These are phyloP conservation scores for Distichodus sexfasciatus DNA, from an alignment of 2,797 vertebrate genomes.

Conservation along the genomic window DNA sequence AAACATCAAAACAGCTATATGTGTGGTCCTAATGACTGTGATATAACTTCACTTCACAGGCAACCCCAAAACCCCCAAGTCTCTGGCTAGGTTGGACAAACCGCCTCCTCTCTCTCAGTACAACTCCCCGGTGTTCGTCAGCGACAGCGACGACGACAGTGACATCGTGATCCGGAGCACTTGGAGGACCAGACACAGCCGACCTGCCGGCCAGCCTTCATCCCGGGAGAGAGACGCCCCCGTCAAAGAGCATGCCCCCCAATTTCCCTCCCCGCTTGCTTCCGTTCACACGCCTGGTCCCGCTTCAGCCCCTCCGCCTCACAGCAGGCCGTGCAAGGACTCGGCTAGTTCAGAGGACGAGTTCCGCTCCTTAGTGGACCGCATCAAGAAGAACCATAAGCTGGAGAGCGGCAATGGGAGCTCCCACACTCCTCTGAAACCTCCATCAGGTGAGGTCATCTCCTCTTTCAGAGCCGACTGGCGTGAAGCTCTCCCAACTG, in stretches of 20 bases:
- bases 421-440: slow-evolving; percentile 47
- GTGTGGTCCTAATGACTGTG: background rate
- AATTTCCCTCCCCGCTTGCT: slow-evolving; percentile 18
- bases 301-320: slow-evolving; percentile 41
- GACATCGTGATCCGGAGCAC: slow-evolving; percentile 69
- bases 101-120: slow-evolving; percentile 53
- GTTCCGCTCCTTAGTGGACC: slow-evolving; percentile 78
- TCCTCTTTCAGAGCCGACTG: background rate
- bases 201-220: slow-evolving; percentile 34
- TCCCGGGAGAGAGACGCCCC: slow-evolving; percentile 14
- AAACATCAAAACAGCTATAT: no score
- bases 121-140: slow-evolving; percentile 70
- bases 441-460: slow-evolving; percentile 50
- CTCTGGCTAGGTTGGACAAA: slow-evolving; percentile 41
- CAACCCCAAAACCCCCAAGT: slow-evolving; percentile 50
- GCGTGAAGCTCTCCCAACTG: no score
- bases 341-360: slow-evolving; percentile 79
- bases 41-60: slow-evolving; percentile 11
- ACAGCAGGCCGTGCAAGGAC: slow-evolving; percentile 45
- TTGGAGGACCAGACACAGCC: slow-evolving; percentile 65
- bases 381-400: slow-evolving; percentile 73
- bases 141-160: slow-evolving; percentile 73
- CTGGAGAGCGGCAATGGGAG: background rate
- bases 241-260: background rate
- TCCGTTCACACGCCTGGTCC: slow-evolving; percentile 24